Evolutionary conservation across 2,888 invertebrate genomes (phyloP).

Genomic region (Limnephilus auricula): DNA sequence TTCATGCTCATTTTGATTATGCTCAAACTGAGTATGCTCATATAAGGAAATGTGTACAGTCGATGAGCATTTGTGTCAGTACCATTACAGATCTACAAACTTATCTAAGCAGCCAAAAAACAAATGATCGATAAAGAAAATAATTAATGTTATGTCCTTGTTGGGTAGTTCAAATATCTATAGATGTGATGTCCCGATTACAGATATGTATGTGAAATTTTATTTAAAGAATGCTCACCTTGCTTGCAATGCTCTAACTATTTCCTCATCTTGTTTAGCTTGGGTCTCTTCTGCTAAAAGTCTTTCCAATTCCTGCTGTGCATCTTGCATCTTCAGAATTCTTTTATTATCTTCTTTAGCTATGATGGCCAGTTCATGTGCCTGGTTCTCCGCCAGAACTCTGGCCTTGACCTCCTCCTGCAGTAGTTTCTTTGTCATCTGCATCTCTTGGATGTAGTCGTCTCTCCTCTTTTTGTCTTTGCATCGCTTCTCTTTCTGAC

Average conservation of each 20-base stretch:
- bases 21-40: no score
- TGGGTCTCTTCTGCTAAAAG: constrained; percentile 89
- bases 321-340: constrained; percentile 84
- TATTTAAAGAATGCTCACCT: constrained; percentile 70
- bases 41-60: no score
- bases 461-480: constrained; percentile 78
- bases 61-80: no score
- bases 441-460: constrained; percentile 79
- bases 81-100: no score
- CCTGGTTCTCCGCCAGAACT: constrained; percentile 78
- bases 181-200: no score
- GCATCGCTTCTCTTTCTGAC: constrained; percentile 76
- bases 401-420: constrained; percentile 82
- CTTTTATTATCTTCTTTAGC: constrained; percentile 85
- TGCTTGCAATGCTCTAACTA: constrained; percentile 83
- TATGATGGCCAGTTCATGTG: constrained; percentile 81
- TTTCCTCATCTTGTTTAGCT: constrained; percentile 91
- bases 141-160: background rate
- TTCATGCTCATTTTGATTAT: no score
- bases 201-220: background rate
- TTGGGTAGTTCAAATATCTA: background rate
- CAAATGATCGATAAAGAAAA: no score
- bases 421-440: constrained; percentile 78
- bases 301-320: constrained; percentile 83
- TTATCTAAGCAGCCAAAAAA: no score